Conservation (phyloP, 1,140 invertebrate species). For the Drosophila kanapiae region DNA sequence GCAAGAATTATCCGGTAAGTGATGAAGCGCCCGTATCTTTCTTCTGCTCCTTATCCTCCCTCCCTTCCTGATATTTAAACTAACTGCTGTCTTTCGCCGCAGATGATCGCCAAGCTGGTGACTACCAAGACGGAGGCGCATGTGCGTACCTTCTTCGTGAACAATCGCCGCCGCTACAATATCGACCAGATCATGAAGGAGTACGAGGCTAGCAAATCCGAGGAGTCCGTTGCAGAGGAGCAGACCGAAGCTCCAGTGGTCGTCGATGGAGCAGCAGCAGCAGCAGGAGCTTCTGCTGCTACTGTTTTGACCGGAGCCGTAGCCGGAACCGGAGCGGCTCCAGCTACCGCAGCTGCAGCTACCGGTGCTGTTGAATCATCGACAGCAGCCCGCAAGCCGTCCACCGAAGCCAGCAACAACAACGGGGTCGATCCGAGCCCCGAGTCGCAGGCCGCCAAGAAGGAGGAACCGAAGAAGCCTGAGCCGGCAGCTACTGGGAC, state of each 20-base stretch:
- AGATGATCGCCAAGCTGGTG: constrained; percentile 96
- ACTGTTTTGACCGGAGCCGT: too few species aligned
- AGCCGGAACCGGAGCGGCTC: neutral
- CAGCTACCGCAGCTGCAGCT: neutral
- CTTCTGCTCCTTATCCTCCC: neutral
- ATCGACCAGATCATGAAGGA: constrained; percentile 95
- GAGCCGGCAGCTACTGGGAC: constrained; percentile 11
- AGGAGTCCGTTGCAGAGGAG: constrained; percentile 46
- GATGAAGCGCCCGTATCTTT: rapidly evolving
- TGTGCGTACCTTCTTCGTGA: constrained; percentile 95
- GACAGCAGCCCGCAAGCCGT: constrained; percentile 5
- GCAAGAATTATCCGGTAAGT: constrained; percentile 94
- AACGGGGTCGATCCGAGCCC: constrained; percentile 13
- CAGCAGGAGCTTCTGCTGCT: too few species aligned
- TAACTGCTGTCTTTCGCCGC: neutral
- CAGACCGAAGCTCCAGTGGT: constrained; percentile 22
- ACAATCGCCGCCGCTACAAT: constrained; percentile 95
- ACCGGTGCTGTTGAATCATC: neutral
- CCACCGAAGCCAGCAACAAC: constrained; percentile 26
- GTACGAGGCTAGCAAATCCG: constrained; percentile 88
- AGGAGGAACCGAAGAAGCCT: constrained; percentile 56
- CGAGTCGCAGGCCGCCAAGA: constrained; percentile 36
- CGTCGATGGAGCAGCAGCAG: constrained; percentile 9
- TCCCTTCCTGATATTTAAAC: too few species aligned
- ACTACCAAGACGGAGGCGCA: constrained; percentile 98